A percentile compares a stretch with the other conserved stretches of the same genome.
Conservation (phyloP, 2,797 vertebrate genomes). For the Parambassis ranga region DNA sequence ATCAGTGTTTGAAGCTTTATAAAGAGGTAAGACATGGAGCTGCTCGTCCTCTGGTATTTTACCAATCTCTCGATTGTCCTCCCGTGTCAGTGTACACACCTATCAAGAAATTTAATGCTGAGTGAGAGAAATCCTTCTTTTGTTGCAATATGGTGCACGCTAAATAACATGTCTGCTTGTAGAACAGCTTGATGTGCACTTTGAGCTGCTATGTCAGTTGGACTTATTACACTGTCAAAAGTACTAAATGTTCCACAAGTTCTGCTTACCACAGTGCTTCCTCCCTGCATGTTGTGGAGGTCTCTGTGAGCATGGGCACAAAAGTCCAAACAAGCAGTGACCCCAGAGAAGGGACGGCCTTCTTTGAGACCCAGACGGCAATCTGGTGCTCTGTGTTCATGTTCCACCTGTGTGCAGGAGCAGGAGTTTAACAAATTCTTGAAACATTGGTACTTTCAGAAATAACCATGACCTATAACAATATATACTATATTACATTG, state of each 20-base stretch:
- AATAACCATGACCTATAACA: too few relatives aligned
- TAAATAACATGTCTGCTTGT: background rate
- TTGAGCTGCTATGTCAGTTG: background rate
- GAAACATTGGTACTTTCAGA: too few relatives aligned
- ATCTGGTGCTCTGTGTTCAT: slow-evolving; percentile 91
- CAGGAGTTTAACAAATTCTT: too few relatives aligned
- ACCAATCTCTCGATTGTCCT: slow-evolving; percentile 94
- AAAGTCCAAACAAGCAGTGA: slow-evolving; percentile 98
- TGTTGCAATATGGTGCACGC: background rate
- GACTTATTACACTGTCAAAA: background rate
- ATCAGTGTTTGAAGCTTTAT: slow-evolving; percentile 91
- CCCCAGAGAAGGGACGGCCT: slow-evolving; percentile 97
- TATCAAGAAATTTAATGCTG: slow-evolving; percentile 40
- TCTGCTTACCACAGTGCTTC: slow-evolving; percentile 93
- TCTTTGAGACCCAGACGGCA: slow-evolving; percentile 93
- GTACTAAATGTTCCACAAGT: background rate
- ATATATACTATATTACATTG: too few relatives aligned
- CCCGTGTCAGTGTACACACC: slow-evolving; percentile 96
- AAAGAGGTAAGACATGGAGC: slow-evolving; percentile 95
- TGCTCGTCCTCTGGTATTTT: slow-evolving; percentile 95
- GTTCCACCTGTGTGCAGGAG: slow-evolving; percentile 85
- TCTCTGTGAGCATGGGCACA: slow-evolving; percentile 98
- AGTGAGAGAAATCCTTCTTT: background rate
- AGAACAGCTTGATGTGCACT: background rate
- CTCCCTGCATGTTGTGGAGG: slow-evolving; percentile 97